phyloP scores from a whole-genome alignment of 2,113 vertebrate species.

The Lipophrys pholis region DNA sequence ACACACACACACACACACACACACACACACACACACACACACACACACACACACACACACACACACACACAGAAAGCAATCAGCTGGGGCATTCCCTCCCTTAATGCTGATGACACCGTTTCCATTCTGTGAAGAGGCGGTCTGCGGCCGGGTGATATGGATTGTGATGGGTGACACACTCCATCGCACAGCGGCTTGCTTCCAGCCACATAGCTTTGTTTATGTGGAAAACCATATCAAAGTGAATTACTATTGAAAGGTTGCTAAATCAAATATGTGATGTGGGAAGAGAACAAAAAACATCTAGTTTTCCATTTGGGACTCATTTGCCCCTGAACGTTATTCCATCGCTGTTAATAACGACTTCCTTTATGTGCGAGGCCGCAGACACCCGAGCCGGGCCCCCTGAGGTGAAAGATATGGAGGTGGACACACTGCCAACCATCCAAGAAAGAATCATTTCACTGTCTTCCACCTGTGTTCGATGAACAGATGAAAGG shows the following conservation, averaged over 20 bases:
- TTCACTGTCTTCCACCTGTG: conserved; percentile 54
- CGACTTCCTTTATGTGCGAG: conserved; percentile 66
- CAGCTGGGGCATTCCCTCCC: conserved; percentile 61
- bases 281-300: conserved; percentile 53
- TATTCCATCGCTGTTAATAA: conserved; percentile 76
- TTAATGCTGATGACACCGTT: conserved; percentile 76
- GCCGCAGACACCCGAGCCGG: conserved; percentile 51
- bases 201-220: conserved; percentile 76
- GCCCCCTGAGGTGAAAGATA: conserved; percentile 68
- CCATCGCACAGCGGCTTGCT: conserved; percentile 74
- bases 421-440: conserved; percentile 63
- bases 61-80: conserved; percentile 46
- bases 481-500: conserved; percentile 63
- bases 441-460: conserved; percentile 60
- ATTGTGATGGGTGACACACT: conserved; percentile 77
- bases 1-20: conserved; percentile 18
- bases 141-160: conserved; percentile 71
- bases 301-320: conserved; percentile 74
- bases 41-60: conserved; percentile 40
- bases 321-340: conserved; percentile 75
- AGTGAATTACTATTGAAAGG: conserved; percentile 75
- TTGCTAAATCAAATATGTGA: conserved; percentile 80
- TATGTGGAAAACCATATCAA: conserved; percentile 80
- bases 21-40: background rate
- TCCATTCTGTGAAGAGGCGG: conserved; percentile 68